Evolutionary conservation across 2,888 invertebrate species (phyloP).

Genomic region (Amblyjoppa fuscipennis): DNA sequence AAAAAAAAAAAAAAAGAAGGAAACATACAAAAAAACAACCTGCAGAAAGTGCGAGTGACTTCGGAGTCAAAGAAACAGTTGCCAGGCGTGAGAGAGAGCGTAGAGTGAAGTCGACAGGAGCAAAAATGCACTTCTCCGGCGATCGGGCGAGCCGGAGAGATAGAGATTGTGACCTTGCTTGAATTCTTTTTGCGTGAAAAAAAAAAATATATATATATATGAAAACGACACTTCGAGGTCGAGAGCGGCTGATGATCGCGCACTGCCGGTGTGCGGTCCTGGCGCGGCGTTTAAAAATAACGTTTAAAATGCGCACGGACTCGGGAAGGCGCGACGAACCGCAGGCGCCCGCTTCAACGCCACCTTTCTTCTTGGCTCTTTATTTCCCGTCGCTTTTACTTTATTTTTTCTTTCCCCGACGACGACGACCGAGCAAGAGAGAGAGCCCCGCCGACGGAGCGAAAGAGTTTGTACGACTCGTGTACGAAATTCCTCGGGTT

Average conservation of each 20-base stretch:
- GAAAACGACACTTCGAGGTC: conserved; percentile 44
- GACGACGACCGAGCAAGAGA: neutral
- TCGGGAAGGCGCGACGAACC: conserved; percentile 21
- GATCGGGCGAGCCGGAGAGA: neutral
- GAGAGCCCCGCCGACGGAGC: no score
- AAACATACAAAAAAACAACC: conserved; percentile 10
- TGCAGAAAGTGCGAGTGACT: neutral
- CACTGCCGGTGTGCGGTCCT: conserved; percentile 1
- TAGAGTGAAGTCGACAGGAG: conserved; percentile 6
- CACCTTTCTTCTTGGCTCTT: conserved; percentile 18
- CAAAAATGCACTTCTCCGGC: conserved; percentile 6
- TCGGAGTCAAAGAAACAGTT: conserved; percentile 2
- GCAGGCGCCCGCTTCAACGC: conserved; percentile 26
- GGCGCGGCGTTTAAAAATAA: conserved; percentile 47
- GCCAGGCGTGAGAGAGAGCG: neutral
- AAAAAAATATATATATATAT: conserved; percentile 29
- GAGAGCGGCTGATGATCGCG: conserved; percentile 41
- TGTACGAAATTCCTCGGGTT: conserved; percentile 17
- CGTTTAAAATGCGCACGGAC: conserved; percentile 34
- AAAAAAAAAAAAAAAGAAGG: neutral
- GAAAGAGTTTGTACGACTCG: conserved; percentile 21
- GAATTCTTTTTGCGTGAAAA: conserved; percentile 4
- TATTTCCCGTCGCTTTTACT: neutral
- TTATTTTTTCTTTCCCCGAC: neutral
- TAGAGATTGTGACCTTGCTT: conserved; percentile 13